These are phyloP conservation scores for Trematocara zebra DNA, from an alignment of 2,113 vertebrate species.

Conservation along the genomic window DNA sequence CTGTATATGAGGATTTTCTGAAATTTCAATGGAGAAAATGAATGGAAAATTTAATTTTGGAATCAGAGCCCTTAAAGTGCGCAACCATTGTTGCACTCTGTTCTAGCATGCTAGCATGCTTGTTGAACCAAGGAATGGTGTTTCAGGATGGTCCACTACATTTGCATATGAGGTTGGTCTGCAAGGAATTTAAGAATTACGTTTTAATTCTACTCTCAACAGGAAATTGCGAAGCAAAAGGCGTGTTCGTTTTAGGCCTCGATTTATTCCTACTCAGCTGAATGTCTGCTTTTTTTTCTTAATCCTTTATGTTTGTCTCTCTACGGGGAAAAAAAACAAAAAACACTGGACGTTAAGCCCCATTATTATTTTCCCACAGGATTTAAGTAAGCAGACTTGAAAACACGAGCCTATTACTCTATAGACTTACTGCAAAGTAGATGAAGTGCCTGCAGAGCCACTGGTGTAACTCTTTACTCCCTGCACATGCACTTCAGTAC, in stretches of 20 bases:
- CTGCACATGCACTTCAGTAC: not conserved
- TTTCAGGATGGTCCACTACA: not conserved
- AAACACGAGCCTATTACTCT: constrained; percentile 16
- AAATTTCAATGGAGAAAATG: not conserved
- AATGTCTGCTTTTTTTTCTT: not conserved
- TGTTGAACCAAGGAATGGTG: not conserved
- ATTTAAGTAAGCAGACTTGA: constrained; percentile 18
- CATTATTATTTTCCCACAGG: constrained; percentile 18
- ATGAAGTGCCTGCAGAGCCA: constrained; percentile 10
- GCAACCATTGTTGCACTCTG: not conserved
- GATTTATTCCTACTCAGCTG: not conserved
- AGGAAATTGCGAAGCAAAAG: not conserved
- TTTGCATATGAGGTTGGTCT: not conserved
- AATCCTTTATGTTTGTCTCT: constrained; percentile 6
- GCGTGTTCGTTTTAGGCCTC: not conserved
- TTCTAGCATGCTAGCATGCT: not conserved
- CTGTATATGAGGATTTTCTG: not conserved
- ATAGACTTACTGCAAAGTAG: constrained; percentile 3
- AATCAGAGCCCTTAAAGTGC: not conserved
- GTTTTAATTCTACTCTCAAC: not conserved
- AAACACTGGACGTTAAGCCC: accelerated
- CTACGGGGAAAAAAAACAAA: not conserved
- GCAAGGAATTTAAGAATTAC: not conserved
- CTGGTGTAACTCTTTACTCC: not conserved
- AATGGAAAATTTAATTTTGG: not conserved